Evolutionary conservation across 2,888 invertebrate species (phyloP).

Genomic region (Oligia strigilis): DNA sequence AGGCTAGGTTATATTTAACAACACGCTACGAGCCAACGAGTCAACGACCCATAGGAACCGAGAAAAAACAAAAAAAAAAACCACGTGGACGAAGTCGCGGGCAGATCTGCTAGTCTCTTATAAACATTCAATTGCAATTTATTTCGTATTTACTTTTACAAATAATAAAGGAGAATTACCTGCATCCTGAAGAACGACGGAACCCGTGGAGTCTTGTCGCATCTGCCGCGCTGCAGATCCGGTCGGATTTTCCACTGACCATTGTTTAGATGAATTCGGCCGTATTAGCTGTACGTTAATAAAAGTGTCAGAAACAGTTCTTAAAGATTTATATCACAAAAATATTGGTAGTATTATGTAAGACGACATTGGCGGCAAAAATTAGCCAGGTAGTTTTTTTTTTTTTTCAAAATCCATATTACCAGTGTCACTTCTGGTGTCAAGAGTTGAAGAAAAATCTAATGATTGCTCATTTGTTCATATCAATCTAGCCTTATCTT

Average conservation of each 20-base stretch:
- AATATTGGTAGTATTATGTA: background rate
- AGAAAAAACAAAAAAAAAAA: background rate
- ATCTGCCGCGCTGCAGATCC: conserved; percentile 74
- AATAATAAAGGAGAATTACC: conserved; percentile 71
- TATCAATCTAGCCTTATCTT: background rate
- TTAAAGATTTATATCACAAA: background rate
- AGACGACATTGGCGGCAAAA: background rate
- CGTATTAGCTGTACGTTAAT: conserved; percentile 90
- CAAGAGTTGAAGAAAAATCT: background rate
- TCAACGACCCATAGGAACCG: background rate
- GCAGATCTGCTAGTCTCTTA: background rate
- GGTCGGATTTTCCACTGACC: conserved; percentile 75
- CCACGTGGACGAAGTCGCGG: background rate
- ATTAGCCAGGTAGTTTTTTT: too few species aligned
- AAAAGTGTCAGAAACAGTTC: conserved; percentile 13
- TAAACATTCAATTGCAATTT: conserved; percentile 6
- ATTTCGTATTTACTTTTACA: background rate
- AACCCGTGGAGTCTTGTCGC: conserved; percentile 92
- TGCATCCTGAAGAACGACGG: conserved; percentile 88
- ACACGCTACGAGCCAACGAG: background rate
- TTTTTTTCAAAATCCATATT: background rate
- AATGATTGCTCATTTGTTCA: background rate
- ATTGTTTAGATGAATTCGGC: conserved; percentile 87
- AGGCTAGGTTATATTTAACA: background rate
- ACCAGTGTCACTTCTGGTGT: background rate